These are phyloP conservation scores for Dendroctonus ponderosae DNA, from an alignment of 1,140 invertebrate species.

Conservation along the genomic window DNA sequence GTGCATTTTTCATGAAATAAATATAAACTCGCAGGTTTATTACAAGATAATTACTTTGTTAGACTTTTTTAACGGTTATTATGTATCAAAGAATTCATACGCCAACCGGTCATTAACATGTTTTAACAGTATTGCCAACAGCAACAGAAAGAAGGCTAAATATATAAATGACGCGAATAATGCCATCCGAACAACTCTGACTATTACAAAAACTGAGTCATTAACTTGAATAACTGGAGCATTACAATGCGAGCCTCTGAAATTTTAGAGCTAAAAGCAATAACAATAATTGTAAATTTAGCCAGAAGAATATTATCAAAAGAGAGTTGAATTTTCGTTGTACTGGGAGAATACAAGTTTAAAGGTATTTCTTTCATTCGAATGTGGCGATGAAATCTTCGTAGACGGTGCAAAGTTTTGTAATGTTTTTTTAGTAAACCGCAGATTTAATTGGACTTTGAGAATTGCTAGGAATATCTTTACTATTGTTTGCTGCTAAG, in stretches of 20 bases:
- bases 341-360: constrained; percentile 5
- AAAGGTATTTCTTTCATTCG: neutral
- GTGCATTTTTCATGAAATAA: neutral
- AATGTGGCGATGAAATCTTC: constrained; percentile 3
- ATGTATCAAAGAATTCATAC: neutral
- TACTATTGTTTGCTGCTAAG: too few relatives aligned
- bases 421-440: neutral
- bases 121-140: neutral
- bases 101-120: neutral
- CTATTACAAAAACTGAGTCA: constrained; percentile 27
- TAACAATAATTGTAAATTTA: constrained; percentile 37
- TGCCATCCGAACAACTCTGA: constrained; percentile 7
- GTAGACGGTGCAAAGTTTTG: constrained; percentile 10
- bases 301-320: constrained; percentile 12
- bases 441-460: constrained; percentile 3
- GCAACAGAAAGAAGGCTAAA: constrained; percentile 5
- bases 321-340: constrained; percentile 4
- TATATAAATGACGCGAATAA: constrained; percentile 7
- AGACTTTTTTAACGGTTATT: neutral
- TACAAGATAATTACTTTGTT: neutral
- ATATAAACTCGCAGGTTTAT: neutral
- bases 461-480: neutral
- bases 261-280: constrained; percentile 30
- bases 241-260: constrained; percentile 21
- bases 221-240: constrained; percentile 19